These are phyloP conservation scores for Eupithecia tripunctaria DNA, from an alignment of 2,888 invertebrate genomes.

Conservation along the genomic window DNA sequence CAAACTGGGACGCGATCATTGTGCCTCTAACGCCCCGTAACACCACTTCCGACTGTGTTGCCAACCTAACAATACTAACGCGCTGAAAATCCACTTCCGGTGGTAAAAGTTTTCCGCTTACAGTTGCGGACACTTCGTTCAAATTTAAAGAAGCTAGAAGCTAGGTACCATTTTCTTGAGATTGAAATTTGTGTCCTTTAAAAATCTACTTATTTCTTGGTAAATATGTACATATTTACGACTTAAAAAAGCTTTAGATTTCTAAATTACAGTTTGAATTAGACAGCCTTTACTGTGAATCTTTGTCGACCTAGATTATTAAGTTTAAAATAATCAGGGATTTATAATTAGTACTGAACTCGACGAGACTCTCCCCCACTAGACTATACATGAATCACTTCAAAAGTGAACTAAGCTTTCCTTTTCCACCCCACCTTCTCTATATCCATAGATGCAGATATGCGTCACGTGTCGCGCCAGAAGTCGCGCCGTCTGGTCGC, in stretches of 20 bases:
- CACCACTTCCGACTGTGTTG: conserved; percentile 48
- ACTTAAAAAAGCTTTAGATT: not conserved
- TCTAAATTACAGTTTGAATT: not conserved
- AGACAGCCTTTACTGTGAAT: not conserved
- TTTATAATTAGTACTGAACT: not conserved
- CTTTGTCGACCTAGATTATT: not conserved
- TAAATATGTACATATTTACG: not conserved
- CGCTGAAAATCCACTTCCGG: conserved; percentile 45
- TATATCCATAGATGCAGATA: conserved; percentile 33
- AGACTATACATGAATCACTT: conserved; percentile 3
- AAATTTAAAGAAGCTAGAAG: not conserved
- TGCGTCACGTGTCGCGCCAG: conserved; percentile 66
- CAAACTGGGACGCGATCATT: conserved; percentile 54
- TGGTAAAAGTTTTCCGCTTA: conserved; percentile 31
- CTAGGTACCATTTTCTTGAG: not conserved
- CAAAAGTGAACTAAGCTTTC: conserved; percentile 14
- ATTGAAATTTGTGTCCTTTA: not conserved
- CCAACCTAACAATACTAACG: conserved; percentile 47
- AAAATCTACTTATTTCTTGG: not conserved
- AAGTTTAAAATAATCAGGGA: not conserved
- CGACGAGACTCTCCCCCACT: not conserved
- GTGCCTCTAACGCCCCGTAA: conserved; percentile 55
- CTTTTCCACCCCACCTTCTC: conserved; percentile 9
- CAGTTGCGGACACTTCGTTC: conserved; percentile 2
- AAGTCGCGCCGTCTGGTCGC: conserved; percentile 65